Conservation (phyloP, 2,797 vertebrate species). For the Allobates femoralis region DNA sequence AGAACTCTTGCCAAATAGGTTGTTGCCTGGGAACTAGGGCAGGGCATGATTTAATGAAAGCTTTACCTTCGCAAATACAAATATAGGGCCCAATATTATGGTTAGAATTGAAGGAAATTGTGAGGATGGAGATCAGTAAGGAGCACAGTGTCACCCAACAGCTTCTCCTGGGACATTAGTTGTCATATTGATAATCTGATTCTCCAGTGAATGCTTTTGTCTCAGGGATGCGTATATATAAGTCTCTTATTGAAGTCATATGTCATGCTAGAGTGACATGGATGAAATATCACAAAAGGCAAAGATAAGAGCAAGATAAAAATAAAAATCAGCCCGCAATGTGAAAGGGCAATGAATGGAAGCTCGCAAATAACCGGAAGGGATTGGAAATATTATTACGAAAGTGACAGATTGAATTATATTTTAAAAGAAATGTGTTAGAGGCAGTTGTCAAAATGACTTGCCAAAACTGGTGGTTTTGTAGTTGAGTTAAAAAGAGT, state of each 20-base stretch:
- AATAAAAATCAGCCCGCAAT: slow-evolving; percentile 37
- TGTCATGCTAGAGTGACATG: slow-evolving; percentile 58
- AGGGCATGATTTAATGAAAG: slow-evolving; percentile 60
- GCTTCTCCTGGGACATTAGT: slow-evolving; percentile 45
- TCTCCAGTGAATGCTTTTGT: slow-evolving; percentile 55
- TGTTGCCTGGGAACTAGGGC: slow-evolving; percentile 59
- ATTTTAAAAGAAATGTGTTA: slow-evolving; percentile 29
- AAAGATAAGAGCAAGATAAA: slow-evolving; percentile 43
- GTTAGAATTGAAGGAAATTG: slow-evolving; percentile 59
- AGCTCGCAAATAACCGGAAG: slow-evolving; percentile 19
- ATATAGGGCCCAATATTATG: slow-evolving; percentile 52
- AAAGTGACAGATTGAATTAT: slow-evolving; percentile 41
- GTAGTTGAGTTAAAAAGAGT: background rate
- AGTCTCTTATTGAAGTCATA: slow-evolving; percentile 62
- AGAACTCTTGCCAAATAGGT: slow-evolving; percentile 41
- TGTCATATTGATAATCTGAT: slow-evolving; percentile 62
- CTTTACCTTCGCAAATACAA: slow-evolving; percentile 56
- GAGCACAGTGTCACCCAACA: slow-evolving; percentile 52
- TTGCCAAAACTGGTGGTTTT: slow-evolving; percentile 8
- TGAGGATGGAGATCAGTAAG: slow-evolving; percentile 49
- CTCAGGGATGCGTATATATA: slow-evolving; percentile 49
- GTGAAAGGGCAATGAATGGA: slow-evolving; percentile 52
- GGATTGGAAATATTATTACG: slow-evolving; percentile 42
- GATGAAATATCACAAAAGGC: slow-evolving; percentile 54
- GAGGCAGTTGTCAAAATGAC: slow-evolving; percentile 31